Percentiles rank a stretch among this genome's conserved stretches.
These are phyloP conservation scores for Strigamia crassipes DNA, from an alignment of 2,888 invertebrate species.

Conservation along the genomic window DNA sequence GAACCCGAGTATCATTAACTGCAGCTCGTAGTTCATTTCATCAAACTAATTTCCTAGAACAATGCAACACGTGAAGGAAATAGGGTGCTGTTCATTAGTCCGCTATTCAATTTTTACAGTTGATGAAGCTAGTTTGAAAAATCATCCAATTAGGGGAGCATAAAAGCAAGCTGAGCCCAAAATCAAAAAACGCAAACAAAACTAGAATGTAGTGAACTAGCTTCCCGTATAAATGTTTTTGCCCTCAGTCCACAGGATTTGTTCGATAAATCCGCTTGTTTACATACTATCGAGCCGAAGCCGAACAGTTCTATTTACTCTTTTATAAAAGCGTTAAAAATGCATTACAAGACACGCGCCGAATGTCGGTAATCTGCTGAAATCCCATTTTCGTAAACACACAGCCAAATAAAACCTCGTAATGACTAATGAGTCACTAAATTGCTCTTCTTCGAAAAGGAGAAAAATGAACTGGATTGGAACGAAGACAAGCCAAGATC, in stretches of 20 bases:
- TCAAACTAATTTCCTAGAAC: neutral
- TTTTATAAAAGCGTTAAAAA: neutral
- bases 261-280: neutral
- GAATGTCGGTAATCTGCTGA: no score
- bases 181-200: neutral
- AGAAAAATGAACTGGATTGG: no score
- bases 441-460: no score
- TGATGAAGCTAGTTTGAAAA: neutral
- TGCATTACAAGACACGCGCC: no score
- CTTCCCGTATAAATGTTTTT: neutral
- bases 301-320: neutral
- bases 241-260: neutral
- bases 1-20: neutral
- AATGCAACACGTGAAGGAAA: neutral
- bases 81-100: neutral
- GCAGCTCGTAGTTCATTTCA: neutral
- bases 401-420: no score
- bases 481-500: no score
- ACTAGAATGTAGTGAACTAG: neutral
- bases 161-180: neutral
- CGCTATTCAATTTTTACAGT: neutral
- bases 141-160: conserved; percentile 14
- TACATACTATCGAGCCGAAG: neutral
- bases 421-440: no score
- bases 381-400: neutral